Evolutionary conservation across 2,888 invertebrate genomes (phyloP).

Genomic region (Drosophila dives): DNA sequence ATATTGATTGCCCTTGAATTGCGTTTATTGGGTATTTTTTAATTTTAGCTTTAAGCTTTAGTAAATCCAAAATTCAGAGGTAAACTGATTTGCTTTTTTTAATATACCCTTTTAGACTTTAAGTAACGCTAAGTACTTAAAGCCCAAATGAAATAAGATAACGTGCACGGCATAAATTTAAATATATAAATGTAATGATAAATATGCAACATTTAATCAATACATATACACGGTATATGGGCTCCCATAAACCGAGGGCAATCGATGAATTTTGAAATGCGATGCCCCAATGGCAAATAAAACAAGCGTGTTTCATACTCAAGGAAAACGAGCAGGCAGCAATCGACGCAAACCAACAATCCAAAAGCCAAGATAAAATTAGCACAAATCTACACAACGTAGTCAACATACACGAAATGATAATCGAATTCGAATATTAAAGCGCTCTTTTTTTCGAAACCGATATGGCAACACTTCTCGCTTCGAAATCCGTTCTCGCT

Average conservation of each 20-base stretch:
- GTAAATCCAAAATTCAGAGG: neutral
- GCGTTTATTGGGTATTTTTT: neutral
- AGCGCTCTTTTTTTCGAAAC: conserved; percentile 15
- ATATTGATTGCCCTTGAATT: neutral
- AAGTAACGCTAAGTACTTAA: neutral
- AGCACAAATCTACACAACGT: conserved; percentile 4
- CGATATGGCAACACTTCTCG: conserved; percentile 10
- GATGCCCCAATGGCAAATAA: conserved; percentile 25
- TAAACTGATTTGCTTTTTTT: neutral
- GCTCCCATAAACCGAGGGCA: neutral
- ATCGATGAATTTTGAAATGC: conserved; percentile 39
- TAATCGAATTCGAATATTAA: conserved; percentile 1
- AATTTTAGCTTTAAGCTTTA: neutral
- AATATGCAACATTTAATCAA: neutral
- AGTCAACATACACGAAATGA: conserved; percentile 3
- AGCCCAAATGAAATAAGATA: neutral
- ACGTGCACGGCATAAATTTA: conserved; percentile 1
- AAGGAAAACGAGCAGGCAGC: conserved; percentile 41
- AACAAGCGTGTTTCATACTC: conserved; percentile 15
- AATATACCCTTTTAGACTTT: neutral
- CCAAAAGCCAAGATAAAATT: neutral
- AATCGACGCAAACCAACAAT: neutral
- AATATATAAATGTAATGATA: neutral
- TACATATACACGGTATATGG: neutral
- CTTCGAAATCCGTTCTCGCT: conserved; percentile 48